These are phyloP conservation scores for Pachypeltis micranthus DNA, from an alignment of 1,140 invertebrate genomes.

Conservation along the genomic window DNA sequence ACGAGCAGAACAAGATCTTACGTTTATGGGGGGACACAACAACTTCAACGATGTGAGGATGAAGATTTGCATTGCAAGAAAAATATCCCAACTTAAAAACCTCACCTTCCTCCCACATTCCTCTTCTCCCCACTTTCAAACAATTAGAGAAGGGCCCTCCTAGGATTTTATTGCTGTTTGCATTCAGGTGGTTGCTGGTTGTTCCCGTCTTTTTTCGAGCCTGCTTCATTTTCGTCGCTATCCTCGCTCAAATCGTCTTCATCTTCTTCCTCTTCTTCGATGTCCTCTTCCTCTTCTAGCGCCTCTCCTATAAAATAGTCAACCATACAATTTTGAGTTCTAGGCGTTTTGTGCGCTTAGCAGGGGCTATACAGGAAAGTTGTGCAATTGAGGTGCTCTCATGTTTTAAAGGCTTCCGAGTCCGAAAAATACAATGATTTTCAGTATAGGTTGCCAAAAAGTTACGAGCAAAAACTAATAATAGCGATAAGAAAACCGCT, in stretches of 20 bases:
- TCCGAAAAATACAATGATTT: slow-evolving; percentile 3
- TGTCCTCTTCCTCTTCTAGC: slow-evolving; percentile 58
- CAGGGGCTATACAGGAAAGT: neutral
- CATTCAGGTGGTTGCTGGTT: slow-evolving; percentile 34
- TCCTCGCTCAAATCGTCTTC: slow-evolving; percentile 29
- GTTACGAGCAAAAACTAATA: neutral
- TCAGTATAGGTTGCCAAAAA: too few species aligned
- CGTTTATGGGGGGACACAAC: too few species aligned
- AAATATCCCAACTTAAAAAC: too few species aligned
- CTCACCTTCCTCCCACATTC: too few species aligned
- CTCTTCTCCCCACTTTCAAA: too few species aligned
- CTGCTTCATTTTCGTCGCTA: slow-evolving; percentile 24
- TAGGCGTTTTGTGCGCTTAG: neutral
- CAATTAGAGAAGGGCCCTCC: too few species aligned
- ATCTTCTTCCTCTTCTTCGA: slow-evolving; percentile 33
- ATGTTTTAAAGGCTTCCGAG: neutral
- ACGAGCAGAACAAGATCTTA: too few species aligned
- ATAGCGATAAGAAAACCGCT: neutral
- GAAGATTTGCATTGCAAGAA: too few species aligned
- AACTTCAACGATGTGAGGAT: too few species aligned
- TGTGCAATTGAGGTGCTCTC: neutral
- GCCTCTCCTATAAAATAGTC: slow-evolving; percentile 45
- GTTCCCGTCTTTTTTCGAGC: slow-evolving; percentile 19
- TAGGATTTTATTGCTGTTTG: slow-evolving; percentile 39
- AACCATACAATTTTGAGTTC: slow-evolving; percentile 10